phyloP scores from a whole-genome alignment of 1,140 invertebrate species.

The Capitella teleta region DNA sequence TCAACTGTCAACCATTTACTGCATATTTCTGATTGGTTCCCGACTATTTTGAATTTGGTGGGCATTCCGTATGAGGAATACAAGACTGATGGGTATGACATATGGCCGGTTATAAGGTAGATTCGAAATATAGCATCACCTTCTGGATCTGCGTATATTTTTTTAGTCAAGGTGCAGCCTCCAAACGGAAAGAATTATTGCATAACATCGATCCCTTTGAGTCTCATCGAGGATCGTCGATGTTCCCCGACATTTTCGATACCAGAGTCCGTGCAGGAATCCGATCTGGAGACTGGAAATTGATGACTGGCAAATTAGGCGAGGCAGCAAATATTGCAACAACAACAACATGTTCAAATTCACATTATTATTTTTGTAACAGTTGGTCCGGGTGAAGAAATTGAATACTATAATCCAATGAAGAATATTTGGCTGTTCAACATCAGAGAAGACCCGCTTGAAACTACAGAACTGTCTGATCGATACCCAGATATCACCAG shows the following conservation, averaged over 20 bases:
- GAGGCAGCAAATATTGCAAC: no score
- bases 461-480: no score
- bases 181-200: constrained; percentile 19
- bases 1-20: constrained; percentile 18
- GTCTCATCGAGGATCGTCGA: constrained; percentile 1
- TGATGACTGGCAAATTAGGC: constrained; percentile 19
- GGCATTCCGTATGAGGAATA: constrained; percentile 21
- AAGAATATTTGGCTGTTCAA: no score
- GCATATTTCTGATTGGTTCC: constrained; percentile 38
- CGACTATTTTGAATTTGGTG: constrained; percentile 28
- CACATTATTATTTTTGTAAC: no score
- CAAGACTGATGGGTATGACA: constrained; percentile 27
- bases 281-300: constrained; percentile 18
- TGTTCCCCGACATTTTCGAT: constrained; percentile 13
- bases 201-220: constrained; percentile 22
- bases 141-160: background rate
- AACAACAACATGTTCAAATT: no score
- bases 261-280: constrained; percentile 16
- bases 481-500: no score
- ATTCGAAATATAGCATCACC: background rate
- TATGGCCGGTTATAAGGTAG: constrained; percentile 29
- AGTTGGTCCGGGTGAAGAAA: no score
- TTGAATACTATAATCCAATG: no score
- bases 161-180: constrained; percentile 15
- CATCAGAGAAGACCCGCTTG: no score